Evolutionary conservation across 1,140 invertebrate genomes (phyloP), one percentile per base, ranked within the genome.

Genomic region (Frieseomelitta varia): DNA sequence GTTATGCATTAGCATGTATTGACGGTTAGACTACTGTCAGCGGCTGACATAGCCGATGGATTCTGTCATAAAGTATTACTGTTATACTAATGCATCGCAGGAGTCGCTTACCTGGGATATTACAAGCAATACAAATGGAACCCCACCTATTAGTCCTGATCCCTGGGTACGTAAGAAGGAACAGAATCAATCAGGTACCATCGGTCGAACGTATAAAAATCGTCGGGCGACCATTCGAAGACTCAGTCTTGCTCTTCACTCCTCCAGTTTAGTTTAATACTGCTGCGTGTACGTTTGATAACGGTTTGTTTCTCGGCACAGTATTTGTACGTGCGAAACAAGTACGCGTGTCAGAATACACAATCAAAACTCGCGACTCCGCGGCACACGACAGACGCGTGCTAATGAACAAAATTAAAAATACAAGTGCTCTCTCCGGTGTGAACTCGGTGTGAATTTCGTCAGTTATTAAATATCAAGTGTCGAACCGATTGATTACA

Each of bases 111-210:
- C 17, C 55, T 51, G 47, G 24, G 51, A 24, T 21, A 58, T 24
- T 67, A 56, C 58, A 3, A n/a, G 12, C 11, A 14, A 24, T 61
- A n/a, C 58, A n/a, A 61, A 61, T 61, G n/a, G 17, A 58, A 82
- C 73, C 63, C 61, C 81, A 56, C 53, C 73, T 82, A 21, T 63
- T 58, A 39, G 34, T 17, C 53, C 15, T 8, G 19, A 56, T 56
- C 4, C 12, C 2, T 56, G 55, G 58, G 24, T n/a, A 30, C 27
- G 6, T 2, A 65, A 19, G 14, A 14, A n/a, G n/a, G 55, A 73
- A 63, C 56, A 65, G 69, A 30, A 69, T 84, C 83, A 74, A 84
- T 84, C 61, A 78, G 51, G 77, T n/a, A 8, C 34, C 69, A 58
- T 80, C 83, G 53, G 39, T 67, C 17, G 69, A 74, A 74, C 61